Base-by-base conservation (phyloP, 2,113 vertebrate genomes). In the Spilogale gracilis region DNA sequence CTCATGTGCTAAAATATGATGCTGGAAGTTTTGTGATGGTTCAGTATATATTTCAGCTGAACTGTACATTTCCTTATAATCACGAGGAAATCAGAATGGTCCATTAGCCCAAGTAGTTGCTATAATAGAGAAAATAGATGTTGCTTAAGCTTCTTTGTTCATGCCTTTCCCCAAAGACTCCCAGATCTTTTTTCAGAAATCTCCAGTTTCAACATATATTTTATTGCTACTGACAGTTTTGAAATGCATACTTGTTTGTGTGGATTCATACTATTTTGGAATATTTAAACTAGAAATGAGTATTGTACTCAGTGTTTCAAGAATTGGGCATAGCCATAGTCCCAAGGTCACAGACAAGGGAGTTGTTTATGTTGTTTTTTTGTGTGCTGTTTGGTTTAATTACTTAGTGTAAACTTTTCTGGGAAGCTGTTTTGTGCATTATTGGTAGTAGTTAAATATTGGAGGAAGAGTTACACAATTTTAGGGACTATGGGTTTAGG, bases 31-130 rank as follows among this genome's bases (percentile, higher is more conserved):
- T 56, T 94, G 21, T 78, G 88, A 95, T 89, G 5, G 58, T 48
- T 30, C 16, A 20, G 11, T 80, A 38, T 93, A 30, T 90, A 92
- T 94, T 76, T 32, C 60, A 90, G 21, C 83, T 92, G 21, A 92
- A 74, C 71, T 96, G 12, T 52, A 30, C 58, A 81, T 54, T 73
- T 82, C 45, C 8, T 96, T 69, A 61, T 96, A 84, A 79, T 94
- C 71, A 80, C 56, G 48, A 74, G 83, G 21, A 90, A 95, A 92
- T 95, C 86, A 92, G 65, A 95, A 61, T 81, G 2, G 79, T 71
- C 27, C 43, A 89, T 98, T 86, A 65, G 23, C 43, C 54, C 6
- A 56, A 87, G 25, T 60, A 87, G 18, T 79, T 96, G 74, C 63
- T 97, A n/a, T 94, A 88, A 25, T 52, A 67, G 11, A 91, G 89